Evolutionary conservation across 2,888 invertebrate species (phyloP).

Genomic region (Galerucella pusilla): DNA sequence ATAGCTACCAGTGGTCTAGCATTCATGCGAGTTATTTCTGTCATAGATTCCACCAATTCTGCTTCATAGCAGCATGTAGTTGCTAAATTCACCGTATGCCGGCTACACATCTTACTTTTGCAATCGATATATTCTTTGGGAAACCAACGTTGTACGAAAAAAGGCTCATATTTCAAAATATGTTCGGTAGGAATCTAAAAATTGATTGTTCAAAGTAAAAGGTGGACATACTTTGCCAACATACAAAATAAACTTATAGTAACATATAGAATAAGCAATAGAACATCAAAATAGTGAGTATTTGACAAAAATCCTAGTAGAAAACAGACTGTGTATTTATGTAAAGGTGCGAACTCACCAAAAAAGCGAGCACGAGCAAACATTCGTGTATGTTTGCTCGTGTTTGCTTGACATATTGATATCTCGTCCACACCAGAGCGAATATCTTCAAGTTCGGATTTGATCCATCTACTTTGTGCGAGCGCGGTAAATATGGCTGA

Average conservation of each 20-base stretch:
- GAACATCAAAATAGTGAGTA: too few species aligned
- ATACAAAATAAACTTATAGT: not conserved
- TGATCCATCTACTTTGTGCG: too few species aligned
- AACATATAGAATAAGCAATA: too few species aligned
- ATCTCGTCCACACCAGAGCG: too few species aligned
- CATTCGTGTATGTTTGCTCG: too few species aligned
- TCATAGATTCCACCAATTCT: not conserved
- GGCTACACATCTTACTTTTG: not conserved
- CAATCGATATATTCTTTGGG: constrained; percentile 6
- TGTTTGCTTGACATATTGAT: too few species aligned
- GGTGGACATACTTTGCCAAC: not conserved
- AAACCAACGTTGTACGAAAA: constrained; percentile 8
- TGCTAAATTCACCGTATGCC: not conserved
- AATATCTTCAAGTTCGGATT: too few species aligned
- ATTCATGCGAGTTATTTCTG: not conserved
- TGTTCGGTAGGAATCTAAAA: constrained; percentile 5
- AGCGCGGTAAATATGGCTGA: too few species aligned
- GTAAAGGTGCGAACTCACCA: too few species aligned
- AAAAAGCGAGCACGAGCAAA: too few species aligned
- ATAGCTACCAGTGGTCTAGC: constrained; percentile 6
- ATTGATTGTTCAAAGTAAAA: not conserved
- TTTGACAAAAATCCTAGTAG: too few species aligned
- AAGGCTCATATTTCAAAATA: constrained; percentile 10
- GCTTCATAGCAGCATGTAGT: constrained; percentile 5
- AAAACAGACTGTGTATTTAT: too few species aligned